Conservation (phyloP, 2,888 invertebrate species). For the Lymantria dispar region DNA sequence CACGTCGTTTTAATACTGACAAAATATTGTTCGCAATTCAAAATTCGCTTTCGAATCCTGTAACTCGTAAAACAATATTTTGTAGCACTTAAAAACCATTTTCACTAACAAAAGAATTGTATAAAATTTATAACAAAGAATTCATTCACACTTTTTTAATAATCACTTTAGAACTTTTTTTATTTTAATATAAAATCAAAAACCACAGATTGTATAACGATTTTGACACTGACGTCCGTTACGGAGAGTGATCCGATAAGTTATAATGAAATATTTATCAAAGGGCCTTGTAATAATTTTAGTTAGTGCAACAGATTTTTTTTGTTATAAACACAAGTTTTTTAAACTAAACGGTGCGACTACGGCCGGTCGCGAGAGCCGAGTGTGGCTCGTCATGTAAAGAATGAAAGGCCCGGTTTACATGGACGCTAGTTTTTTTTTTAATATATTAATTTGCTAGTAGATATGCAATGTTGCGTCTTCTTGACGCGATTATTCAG, state of each 20-base stretch:
- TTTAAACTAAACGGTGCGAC: constrained; percentile 5
- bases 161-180: background rate
- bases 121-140: constrained; percentile 1
- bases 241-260: background rate
- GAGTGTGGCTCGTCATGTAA: constrained; percentile 14
- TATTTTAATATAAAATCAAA: background rate
- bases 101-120: constrained; percentile 3
- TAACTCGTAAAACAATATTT: constrained; percentile 12
- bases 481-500: constrained; percentile 1
- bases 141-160: background rate
- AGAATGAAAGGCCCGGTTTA: constrained; percentile 26
- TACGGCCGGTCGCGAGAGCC: constrained; percentile 4
- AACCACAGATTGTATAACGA: background rate
- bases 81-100: constrained; percentile 14
- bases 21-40: constrained; percentile 6
- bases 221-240: constrained; percentile 1
- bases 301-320: constrained; percentile 5
- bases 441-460: constrained; percentile 9
- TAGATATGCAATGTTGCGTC: constrained; percentile 8
- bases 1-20: background rate
- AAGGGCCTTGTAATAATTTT: constrained; percentile 5
- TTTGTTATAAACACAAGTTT: constrained; percentile 1
- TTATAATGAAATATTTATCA: constrained; percentile 2
- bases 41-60: background rate
- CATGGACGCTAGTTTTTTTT: constrained; percentile 26